These are phyloP conservation scores for Cichladusa arquata DNA, from an alignment of 2,113 vertebrate genomes.

Conservation along the genomic window DNA sequence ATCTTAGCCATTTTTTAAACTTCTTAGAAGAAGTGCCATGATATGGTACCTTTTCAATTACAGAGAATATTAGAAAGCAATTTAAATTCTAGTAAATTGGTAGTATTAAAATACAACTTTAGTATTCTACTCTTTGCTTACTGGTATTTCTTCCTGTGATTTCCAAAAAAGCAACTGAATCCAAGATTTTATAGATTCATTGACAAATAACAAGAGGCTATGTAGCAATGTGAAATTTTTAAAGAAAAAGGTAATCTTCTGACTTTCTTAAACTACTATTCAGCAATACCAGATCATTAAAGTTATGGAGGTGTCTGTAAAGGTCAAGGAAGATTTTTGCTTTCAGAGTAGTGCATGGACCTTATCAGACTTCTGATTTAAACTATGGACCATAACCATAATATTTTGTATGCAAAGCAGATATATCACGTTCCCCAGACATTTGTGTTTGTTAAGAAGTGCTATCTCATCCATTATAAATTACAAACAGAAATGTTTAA, in stretches of 20 bases:
- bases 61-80: neutral
- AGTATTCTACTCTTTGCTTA: neutral
- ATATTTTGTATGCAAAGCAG: neutral
- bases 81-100: neutral
- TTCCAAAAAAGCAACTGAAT: neutral
- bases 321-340: neutral
- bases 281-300: neutral
- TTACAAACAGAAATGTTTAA: neutral
- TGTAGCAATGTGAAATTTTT: neutral
- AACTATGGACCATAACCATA: neutral
- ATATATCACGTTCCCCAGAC: neutral
- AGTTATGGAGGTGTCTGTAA: neutral
- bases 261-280: neutral
- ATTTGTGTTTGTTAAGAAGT: neutral
- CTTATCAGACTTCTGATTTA: neutral
- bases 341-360: neutral
- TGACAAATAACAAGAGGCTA: neutral
- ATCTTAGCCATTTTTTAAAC: neutral
- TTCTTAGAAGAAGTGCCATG: neutral
- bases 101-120: neutral
- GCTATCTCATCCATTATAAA: neutral
- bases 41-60: neutral
- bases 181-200: neutral
- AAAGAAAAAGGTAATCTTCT: neutral
- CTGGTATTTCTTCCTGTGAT: neutral